A percentile compares a stretch with the other conserved stretches of the same genome.
Conservation (phyloP, 1,140 invertebrate species). For the Meloidogyne floridensis region DNA sequence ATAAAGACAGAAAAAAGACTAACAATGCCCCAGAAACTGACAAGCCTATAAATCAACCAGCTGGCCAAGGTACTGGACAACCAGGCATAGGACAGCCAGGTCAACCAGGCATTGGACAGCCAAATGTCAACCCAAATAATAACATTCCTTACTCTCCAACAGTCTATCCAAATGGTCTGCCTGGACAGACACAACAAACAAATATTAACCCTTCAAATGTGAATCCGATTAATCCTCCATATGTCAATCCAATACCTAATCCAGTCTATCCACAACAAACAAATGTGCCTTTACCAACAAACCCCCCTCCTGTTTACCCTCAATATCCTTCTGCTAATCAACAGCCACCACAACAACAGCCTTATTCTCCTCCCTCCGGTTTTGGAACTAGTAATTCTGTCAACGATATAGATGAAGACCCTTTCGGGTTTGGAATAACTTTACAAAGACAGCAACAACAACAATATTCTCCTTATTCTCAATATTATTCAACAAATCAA, state of each 20-base stretch:
- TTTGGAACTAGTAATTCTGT: background rate
- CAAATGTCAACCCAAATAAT: background rate
- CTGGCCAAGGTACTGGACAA: background rate
- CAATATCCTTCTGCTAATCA: background rate
- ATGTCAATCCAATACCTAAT: background rate
- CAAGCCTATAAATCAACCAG: background rate
- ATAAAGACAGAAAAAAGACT: background rate
- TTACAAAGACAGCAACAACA: background rate
- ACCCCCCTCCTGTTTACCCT: background rate
- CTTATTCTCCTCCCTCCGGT: background rate
- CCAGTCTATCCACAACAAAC: background rate
- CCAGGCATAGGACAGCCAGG: background rate
- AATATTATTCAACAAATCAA: background rate
- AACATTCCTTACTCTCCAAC: background rate
- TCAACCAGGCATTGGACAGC: background rate
- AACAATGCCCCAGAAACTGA: background rate
- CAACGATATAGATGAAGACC: background rate
- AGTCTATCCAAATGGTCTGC: background rate
- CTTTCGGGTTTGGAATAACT: background rate
- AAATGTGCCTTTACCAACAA: background rate
- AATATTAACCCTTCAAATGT: background rate
- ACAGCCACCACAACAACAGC: background rate
- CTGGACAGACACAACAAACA: background rate
- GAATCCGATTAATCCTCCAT: background rate
- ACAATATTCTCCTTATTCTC: background rate